Evolutionary conservation across 2,888 invertebrate species (phyloP).

Genomic region (Xanthia togata): DNA sequence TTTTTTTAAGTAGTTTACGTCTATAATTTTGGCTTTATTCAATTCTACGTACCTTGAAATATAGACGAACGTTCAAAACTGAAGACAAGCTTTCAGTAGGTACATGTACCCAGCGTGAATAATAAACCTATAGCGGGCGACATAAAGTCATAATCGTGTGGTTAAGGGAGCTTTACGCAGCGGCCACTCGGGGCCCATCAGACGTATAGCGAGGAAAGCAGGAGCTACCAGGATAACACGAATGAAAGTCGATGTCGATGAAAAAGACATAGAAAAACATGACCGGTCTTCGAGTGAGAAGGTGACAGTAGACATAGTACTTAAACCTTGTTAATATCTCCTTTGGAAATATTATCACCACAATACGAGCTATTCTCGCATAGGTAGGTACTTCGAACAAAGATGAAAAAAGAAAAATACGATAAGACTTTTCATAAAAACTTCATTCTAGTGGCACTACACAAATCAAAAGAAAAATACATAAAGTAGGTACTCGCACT

Average conservation of each 20-base stretch:
- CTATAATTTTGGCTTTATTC: neutral
- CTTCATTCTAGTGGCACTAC: too few relatives aligned
- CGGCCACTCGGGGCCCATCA: slow-evolving; percentile 54
- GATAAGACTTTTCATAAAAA: neutral
- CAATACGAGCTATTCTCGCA: too few relatives aligned
- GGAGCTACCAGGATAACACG: slow-evolving; percentile 43
- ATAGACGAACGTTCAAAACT: neutral
- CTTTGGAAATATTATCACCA: too few relatives aligned
- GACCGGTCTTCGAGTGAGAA: neutral
- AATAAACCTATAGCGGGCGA: slow-evolving; percentile 54
- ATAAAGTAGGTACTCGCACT: too few relatives aligned
- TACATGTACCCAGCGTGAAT: slow-evolving; percentile 10
- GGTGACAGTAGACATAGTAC: neutral
- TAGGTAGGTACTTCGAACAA: neutral
- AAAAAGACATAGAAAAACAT: neutral
- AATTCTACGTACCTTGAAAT: neutral
- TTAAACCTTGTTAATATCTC: too few relatives aligned
- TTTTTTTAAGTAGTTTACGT: neutral
- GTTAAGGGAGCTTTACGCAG: slow-evolving; percentile 43
- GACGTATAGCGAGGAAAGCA: neutral
- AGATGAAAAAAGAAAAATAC: neutral
- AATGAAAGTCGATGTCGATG: neutral
- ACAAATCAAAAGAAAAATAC: too few relatives aligned
- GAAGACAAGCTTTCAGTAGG: neutral
- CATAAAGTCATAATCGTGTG: slow-evolving; percentile 66